Base-by-base conservation (phyloP, 2,797 vertebrate genomes). In the Cottoperca gobio region DNA sequence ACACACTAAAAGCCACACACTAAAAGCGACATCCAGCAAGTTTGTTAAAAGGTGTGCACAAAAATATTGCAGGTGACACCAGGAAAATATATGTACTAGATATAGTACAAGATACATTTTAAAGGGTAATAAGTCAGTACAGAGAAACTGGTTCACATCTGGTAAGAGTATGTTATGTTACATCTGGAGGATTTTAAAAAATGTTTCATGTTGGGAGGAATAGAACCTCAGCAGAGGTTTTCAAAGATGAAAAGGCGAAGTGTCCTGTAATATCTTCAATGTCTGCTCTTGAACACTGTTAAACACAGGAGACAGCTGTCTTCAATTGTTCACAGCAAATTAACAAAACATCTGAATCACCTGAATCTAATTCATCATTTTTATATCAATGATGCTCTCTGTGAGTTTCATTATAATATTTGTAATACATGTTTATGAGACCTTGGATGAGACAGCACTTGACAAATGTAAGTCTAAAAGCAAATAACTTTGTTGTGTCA, bases 131-230 rank as follows among this genome's bases (percentile, higher is more conserved):
- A 13, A 42, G 31, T 55, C 14, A 19, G 58, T 45, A 19, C 31
- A 63, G 37, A 78, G 39, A 53, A 63, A 28, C 16, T 40, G 48
- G 39, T 53, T 60, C 66, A 79, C 64, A 75, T 85, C 70, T 86
- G 78, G 66, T 43, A n/a, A 59, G 39, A 68, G 12, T 21, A 72
- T 77, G 65, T 78, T 76, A 57, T 63, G 71, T 72, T 79, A 76
- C 79, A 87, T 82, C 70, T 87, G 79, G 62, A 78, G 45, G 53
- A 60, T 72, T 76, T n/a, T 82, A 26, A 82, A 67, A 79, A 78
- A 80, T 60, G 76, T 81, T 82, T 82, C 49, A 86, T 73, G 64
- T 81, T 69, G 37, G 24, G 4, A 53, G 37, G 73, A 81, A 70
- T 62, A 70, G 50, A 62, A 68, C 48, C 33, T 70, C 37, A 60